Evolutionary conservation across 2,797 vertebrate species (phyloP).

Genomic region (Paguma larvata): DNA sequence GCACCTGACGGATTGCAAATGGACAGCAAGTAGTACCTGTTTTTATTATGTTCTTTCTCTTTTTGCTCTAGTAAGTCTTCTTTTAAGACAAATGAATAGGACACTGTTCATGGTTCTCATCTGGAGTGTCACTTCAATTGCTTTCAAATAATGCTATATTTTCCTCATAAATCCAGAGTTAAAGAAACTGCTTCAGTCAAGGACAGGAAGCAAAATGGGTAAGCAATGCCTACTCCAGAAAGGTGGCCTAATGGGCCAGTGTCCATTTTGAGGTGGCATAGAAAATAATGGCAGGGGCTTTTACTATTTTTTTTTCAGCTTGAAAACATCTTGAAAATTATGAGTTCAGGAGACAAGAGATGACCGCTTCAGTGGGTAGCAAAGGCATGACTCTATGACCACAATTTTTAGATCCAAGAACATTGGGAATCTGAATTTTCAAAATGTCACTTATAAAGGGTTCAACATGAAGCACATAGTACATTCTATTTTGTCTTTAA

Average conservation of each 20-base stretch:
- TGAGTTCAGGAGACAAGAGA: not conserved
- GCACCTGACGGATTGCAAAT: not conserved
- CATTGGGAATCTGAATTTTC: not conserved
- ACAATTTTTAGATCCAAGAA: not conserved
- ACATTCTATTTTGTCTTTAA: not conserved
- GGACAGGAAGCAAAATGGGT: not conserved
- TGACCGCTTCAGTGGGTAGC: not conserved
- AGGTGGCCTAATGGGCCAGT: not conserved
- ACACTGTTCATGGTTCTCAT: not conserved
- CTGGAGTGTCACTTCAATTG: not conserved
- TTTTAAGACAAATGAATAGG: not conserved
- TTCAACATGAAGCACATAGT: not conserved
- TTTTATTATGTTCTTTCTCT: not conserved
- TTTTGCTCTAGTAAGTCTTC: not conserved
- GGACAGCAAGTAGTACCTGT: not conserved
- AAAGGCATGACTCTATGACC: not conserved
- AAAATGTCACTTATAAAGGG: not conserved
- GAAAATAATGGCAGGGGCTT: not conserved
- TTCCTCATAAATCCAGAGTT: not conserved
- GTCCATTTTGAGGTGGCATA: not conserved
- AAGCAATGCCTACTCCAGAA: not conserved
- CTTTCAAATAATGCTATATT: not conserved
- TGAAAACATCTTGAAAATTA: constrained; percentile 9
- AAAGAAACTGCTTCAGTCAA: constrained; percentile 11
- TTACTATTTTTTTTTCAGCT: not conserved